Percentiles rank a stretch among this genome's conserved stretches.
Conservation (phyloP, 2,888 invertebrate genomes). For the Shargacucullia verbasci region DNA sequence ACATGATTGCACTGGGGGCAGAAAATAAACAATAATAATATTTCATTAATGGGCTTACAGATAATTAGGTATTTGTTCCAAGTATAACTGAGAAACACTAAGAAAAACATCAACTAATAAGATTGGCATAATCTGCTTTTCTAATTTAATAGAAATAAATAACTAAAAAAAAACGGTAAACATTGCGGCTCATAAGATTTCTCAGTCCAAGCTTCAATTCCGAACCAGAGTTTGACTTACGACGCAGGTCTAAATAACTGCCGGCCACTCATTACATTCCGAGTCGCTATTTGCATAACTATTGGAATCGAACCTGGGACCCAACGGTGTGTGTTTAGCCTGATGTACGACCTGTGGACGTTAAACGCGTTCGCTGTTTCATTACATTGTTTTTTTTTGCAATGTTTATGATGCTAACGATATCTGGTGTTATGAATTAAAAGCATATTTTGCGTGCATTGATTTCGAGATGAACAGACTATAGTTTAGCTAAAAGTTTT, state of each 20-base stretch:
- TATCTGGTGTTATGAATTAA: not conserved
- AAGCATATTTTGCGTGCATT: not conserved
- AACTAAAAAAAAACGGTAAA: conserved; percentile 1
- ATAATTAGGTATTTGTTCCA: too few relatives aligned
- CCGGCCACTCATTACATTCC: conserved; percentile 87
- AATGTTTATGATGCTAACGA: conserved; percentile 26
- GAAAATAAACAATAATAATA: too few relatives aligned
- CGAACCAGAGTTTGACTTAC: conserved; percentile 86
- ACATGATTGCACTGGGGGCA: too few relatives aligned
- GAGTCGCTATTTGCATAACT: conserved; percentile 88
- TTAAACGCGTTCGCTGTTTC: conserved; percentile 79
- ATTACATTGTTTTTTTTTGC: conserved; percentile 58
- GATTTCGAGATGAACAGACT: too few relatives aligned
- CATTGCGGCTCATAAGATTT: conserved; percentile 60
- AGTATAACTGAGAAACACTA: too few relatives aligned
- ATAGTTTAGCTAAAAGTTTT: too few relatives aligned
- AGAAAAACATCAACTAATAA: too few relatives aligned
- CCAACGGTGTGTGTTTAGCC: conserved; percentile 84
- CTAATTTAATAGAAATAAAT: not conserved
- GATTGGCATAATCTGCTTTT: too few relatives aligned
- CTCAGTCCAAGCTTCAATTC: conserved; percentile 70
- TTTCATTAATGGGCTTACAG: too few relatives aligned
- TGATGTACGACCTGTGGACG: conserved; percentile 81
- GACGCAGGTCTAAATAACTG: conserved; percentile 86
- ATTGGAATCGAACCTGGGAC: conserved; percentile 84